Base-by-base conservation (phyloP, 1,140 invertebrate genomes). In the Drosophila arizonae region DNA sequence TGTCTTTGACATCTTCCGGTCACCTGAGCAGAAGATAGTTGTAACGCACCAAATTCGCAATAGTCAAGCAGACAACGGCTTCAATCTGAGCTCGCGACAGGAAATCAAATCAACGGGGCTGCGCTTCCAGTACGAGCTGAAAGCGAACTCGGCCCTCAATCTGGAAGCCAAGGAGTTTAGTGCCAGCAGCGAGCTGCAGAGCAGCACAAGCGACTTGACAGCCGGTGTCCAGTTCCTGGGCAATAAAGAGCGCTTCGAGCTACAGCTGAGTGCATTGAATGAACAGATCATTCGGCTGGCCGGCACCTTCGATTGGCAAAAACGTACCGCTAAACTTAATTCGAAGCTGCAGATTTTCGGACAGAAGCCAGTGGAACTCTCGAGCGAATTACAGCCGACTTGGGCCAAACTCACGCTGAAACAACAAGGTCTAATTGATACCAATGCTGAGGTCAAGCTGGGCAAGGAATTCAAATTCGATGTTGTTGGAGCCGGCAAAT, bases 401-500 rank as follows among this genome's bases (percentile, higher is more conserved):
- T 73, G 39, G 52, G 70, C 76, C 0, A 91, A 78, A 21, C n/a
- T 87, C 6, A 50, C 56, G 8, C 0, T 91, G 3, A 91, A 92
- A 8, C 93, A 93, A 1, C 92, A 93, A 72, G 93, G 93, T 51
- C 94, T 95, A 56, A 57, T 95, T 0, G 91, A 92, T 24, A 88
- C 94, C 1, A 90, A 91, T 56, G 92, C 93, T 5, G 94, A 94
- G 68, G 41, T 95, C 0, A 93, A 94, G 21, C 92, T 94, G 0
- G 94, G 95, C 45, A 95, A 96, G 81, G 92, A 95, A 24, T 93
- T 94, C 0, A 94, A 95, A 69, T 87, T 95, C 26, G 93, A 80
- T 66, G 56, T 93, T 11, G 91, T 93, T 13, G 93, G 93, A 11
- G 93, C 93, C 1, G 91, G 92, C 0, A 95, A 95, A 46, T 92